phyloP scores from a whole-genome alignment of 2,113 vertebrate genomes.

The Corvus moneduloides region DNA sequence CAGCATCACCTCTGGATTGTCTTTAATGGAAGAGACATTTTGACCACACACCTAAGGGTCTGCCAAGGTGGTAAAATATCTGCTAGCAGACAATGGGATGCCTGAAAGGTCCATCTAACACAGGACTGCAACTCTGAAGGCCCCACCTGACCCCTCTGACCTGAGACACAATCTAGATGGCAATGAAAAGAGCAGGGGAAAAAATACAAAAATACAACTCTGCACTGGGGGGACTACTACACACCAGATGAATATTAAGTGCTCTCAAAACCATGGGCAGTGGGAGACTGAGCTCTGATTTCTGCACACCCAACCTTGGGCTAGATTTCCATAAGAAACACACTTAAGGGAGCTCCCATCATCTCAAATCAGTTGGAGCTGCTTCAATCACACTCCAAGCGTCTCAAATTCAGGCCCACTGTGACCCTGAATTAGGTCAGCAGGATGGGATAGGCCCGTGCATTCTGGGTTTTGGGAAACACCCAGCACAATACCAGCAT shows the following conservation, averaged over 20 bases:
- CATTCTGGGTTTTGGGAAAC: background rate
- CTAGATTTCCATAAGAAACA: background rate
- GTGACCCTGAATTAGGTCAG: background rate
- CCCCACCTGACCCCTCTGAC: background rate
- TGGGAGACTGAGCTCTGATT: background rate
- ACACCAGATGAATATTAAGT: background rate
- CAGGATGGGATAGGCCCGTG: background rate
- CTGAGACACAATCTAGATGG: background rate
- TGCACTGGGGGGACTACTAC: background rate
- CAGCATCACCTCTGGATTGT: background rate
- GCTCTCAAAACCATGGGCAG: background rate
- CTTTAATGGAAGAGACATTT: background rate
- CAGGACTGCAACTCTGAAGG: background rate
- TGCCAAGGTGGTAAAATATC: background rate
- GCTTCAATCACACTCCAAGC: background rate
- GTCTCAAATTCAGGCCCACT: background rate
- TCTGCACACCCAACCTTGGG: background rate
- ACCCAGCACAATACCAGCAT: background rate
- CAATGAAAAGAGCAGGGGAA: background rate
- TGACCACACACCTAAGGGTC: background rate
- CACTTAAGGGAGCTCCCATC: background rate
- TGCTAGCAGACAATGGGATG: background rate
- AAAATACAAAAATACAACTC: background rate
- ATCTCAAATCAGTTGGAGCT: background rate
- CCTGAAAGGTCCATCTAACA: background rate